Percentiles rank a stretch among this genome's conserved stretches.
Conservation (phyloP, 2,113 vertebrate species). For the Menura novaehollandiae region DNA sequence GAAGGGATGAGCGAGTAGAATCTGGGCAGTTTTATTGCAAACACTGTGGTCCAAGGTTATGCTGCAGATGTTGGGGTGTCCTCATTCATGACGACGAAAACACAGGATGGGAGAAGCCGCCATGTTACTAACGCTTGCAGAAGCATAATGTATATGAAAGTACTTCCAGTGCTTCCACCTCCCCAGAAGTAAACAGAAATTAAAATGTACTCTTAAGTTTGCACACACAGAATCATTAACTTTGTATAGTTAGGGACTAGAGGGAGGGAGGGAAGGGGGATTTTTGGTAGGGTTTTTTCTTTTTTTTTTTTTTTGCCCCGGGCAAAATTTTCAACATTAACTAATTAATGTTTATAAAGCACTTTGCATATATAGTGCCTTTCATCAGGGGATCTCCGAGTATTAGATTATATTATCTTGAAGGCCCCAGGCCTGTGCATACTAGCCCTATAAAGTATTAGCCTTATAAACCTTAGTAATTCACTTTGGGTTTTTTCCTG, state of each 20-base stretch:
- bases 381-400: constrained; percentile 70
- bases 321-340: constrained; percentile 67
- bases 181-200: constrained; percentile 52
- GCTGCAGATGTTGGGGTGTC: not conserved
- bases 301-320: not conserved
- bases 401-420: constrained; percentile 67
- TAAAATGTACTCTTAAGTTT: constrained; percentile 36
- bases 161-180: not conserved
- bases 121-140: not conserved
- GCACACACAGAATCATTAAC: constrained; percentile 58
- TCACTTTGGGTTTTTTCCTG: not conserved
- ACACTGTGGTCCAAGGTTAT: not conserved
- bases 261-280: constrained; percentile 44
- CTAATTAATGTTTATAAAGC: constrained; percentile 72
- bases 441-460: constrained; percentile 54
- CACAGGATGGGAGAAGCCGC: not conserved
- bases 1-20: not conserved
- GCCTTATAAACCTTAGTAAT: constrained; percentile 37
- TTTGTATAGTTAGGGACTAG: constrained; percentile 45
- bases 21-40: not conserved
- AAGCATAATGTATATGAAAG: not conserved
- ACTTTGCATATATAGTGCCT: constrained; percentile 72
- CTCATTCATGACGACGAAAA: not conserved
- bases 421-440: constrained; percentile 59
- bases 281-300: not conserved